Percentiles rank a stretch among this genome's conserved stretches.
Evolutionary conservation across 2,888 invertebrate species (phyloP).

Genomic region (Drosophila neutralis): DNA sequence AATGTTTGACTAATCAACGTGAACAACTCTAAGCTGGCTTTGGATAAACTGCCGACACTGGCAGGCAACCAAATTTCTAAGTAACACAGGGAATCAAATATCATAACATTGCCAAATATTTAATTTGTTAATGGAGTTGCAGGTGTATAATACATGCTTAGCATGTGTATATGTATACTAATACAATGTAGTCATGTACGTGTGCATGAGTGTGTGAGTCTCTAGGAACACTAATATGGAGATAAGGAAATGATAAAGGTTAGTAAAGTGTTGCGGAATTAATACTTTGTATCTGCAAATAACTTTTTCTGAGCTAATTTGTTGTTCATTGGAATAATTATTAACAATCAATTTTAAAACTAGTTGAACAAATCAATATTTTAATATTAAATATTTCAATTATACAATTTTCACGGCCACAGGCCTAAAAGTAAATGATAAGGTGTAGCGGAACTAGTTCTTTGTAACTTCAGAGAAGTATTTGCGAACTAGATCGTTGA

Average conservation of each 20-base stretch:
- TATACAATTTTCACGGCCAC: background rate
- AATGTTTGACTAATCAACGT: conserved; percentile 20
- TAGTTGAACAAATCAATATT: background rate
- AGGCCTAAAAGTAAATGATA: background rate
- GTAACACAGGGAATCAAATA: conserved; percentile 5
- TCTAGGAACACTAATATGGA: background rate
- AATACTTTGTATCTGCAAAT: background rate
- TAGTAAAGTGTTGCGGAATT: conserved; percentile 5
- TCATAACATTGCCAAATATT: conserved; percentile 15
- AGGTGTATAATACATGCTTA: background rate
- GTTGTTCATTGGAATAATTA: background rate
- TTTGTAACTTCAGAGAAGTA: background rate
- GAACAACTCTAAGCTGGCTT: conserved; percentile 1
- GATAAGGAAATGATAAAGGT: conserved; percentile 30
- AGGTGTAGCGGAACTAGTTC: conserved; percentile 12
- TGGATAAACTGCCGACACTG: conserved; percentile 2
- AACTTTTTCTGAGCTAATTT: background rate
- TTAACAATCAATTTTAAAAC: background rate
- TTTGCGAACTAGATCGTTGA: conserved; percentile 1
- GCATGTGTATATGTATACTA: background rate
- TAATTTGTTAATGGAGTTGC: conserved; percentile 6
- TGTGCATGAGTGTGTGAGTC: background rate
- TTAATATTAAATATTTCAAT: background rate
- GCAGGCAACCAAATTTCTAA: background rate
- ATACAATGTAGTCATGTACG: background rate